Conservation (phyloP, 1,140 invertebrate genomes). For the Seison nebaliae region DNA sequence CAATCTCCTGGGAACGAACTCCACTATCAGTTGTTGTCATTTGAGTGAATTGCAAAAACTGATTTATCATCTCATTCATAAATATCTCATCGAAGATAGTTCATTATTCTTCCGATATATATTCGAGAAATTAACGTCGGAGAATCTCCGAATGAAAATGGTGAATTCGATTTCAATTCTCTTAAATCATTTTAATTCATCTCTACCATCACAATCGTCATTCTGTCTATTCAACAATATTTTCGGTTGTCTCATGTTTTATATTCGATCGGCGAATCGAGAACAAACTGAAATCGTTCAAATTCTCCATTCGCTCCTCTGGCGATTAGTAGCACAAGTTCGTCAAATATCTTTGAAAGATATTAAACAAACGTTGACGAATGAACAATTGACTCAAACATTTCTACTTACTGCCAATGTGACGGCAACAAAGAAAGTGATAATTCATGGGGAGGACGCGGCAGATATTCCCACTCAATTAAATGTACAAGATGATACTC, state of each 20-base stretch:
- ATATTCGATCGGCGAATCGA: slow-evolving; percentile 72
- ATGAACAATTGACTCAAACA: slow-evolving; percentile 89
- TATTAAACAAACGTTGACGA: slow-evolving; percentile 83
- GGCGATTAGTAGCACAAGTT: slow-evolving; percentile 81
- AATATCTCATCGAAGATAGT: slow-evolving; percentile 84
- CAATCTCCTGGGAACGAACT: too few species aligned
- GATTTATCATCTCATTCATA: slow-evolving; percentile 54
- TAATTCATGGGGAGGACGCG: slow-evolving; percentile 72
- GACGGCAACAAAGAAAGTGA: slow-evolving; percentile 90
- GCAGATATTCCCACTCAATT: slow-evolving; percentile 91
- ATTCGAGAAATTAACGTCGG: slow-evolving; percentile 77
- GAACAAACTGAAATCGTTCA: slow-evolving; percentile 69
- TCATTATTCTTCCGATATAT: slow-evolving; percentile 79
- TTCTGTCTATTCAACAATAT: slow-evolving; percentile 96
- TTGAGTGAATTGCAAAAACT: slow-evolving; percentile 34
- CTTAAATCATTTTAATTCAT: slow-evolving; percentile 55
- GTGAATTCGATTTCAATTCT: slow-evolving; percentile 66
- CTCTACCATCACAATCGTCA: slow-evolving; percentile 78
- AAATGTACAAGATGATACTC: slow-evolving; percentile 88
- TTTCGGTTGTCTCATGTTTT: slow-evolving; percentile 94
- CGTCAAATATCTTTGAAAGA: slow-evolving; percentile 99
- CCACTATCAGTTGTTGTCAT: slow-evolving; percentile 7
- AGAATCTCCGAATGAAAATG: slow-evolving; percentile 75
- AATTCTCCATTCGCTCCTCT: slow-evolving; percentile 65
- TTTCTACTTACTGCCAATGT: slow-evolving; percentile 90